Evolutionary conservation across 2,113 vertebrate species (phyloP).

Genomic region (Abramis brama): DNA sequence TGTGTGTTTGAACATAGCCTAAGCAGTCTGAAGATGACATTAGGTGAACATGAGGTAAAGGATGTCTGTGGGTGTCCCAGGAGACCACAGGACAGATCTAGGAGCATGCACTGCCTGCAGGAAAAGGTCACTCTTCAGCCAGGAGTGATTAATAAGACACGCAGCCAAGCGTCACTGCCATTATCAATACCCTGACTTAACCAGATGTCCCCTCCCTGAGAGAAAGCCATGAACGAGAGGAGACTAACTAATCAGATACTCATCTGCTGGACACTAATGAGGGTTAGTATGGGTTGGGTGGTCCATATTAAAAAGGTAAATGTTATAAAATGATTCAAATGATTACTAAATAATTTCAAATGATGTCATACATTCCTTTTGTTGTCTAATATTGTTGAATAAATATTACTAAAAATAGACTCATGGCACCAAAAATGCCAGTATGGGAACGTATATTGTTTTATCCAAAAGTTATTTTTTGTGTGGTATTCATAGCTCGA

Average conservation of each 20-base stretch:
- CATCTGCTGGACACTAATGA: slow-evolving; percentile 3
- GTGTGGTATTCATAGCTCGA: neutral
- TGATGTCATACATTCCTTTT: neutral
- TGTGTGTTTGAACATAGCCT: neutral
- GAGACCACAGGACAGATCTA: slow-evolving; percentile 70
- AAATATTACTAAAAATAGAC: neutral
- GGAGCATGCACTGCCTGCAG: slow-evolving; percentile 60
- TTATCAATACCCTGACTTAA: slow-evolving; percentile 74
- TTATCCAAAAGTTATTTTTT: neutral
- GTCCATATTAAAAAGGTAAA: neutral
- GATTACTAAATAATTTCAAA: neutral
- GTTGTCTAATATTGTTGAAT: too few species aligned
- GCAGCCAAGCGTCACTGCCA: slow-evolving; percentile 77
- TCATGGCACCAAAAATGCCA: neutral
- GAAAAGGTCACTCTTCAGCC: slow-evolving; percentile 82
- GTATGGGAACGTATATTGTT: neutral
- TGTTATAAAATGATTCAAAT: neutral
- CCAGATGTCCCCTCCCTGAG: slow-evolving; percentile 62
- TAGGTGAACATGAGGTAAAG: slow-evolving; percentile 80
- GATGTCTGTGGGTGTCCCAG: slow-evolving; percentile 74
- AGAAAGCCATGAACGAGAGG: slow-evolving; percentile 47
- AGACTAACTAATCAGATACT: slow-evolving; percentile 56
- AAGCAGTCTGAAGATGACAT: slow-evolving; percentile 72
- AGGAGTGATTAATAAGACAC: slow-evolving; percentile 88
- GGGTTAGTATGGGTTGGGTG: neutral